phyloP scores from a whole-genome alignment of 2,888 invertebrate genomes.

The Rotaria socialis region DNA sequence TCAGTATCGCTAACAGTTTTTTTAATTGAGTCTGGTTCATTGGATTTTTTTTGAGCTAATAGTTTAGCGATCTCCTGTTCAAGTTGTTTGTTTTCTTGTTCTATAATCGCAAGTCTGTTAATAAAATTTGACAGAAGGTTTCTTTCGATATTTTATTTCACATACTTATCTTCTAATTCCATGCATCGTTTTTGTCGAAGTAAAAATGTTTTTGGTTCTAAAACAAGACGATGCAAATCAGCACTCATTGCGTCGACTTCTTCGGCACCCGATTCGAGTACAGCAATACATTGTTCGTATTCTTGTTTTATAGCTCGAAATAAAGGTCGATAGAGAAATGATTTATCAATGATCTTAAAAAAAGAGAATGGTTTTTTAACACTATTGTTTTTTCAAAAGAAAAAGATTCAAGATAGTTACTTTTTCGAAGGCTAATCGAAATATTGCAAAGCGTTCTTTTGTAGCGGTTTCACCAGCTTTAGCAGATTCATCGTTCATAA shows the following conservation, averaged over 20 bases:
- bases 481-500: not conserved
- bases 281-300: constrained; percentile 19
- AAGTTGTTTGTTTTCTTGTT: not conserved
- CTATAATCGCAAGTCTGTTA: not conserved
- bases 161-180: constrained; percentile 33
- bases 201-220: constrained; percentile 23
- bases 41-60: not conserved
- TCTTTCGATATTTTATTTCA: not conserved
- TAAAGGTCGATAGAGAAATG: not conserved
- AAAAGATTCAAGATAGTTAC: not conserved
- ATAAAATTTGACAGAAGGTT: not conserved
- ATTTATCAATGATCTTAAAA: not conserved
- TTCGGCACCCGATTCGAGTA: not conserved
- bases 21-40: not conserved
- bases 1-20: not conserved
- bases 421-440: constrained; percentile 5
- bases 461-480: not conserved
- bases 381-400: too few species aligned
- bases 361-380: too few species aligned
- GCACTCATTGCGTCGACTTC: not conserved
- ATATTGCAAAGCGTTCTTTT: constrained; percentile 20
- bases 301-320: constrained; percentile 22
- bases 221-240: constrained; percentile 1
- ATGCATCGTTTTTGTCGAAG: constrained; percentile 30
- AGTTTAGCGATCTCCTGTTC: not conserved